phyloP scores from a whole-genome alignment of 2,888 invertebrate species.

The Lasioglossum calceatum region DNA sequence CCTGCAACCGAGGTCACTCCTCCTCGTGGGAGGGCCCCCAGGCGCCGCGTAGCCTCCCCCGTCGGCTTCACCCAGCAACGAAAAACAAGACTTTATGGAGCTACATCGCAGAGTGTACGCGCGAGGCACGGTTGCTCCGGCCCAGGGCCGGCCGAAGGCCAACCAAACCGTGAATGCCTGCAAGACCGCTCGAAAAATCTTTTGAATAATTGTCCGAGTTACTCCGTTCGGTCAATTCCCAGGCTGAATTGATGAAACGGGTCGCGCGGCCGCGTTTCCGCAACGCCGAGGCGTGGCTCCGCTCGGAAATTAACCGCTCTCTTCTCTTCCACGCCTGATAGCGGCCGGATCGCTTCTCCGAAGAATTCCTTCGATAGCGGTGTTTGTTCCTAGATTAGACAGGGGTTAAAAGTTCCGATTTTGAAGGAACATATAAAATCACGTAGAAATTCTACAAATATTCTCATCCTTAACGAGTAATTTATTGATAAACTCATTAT shows the following conservation, averaged over 20 bases:
- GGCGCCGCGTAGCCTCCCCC: conserved; percentile 81
- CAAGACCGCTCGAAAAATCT: conserved; percentile 42
- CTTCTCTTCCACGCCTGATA: neutral
- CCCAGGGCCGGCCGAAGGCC: conserved; percentile 64
- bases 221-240: conserved; percentile 35
- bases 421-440: too few species aligned
- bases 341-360: too few species aligned
- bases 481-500: too few species aligned
- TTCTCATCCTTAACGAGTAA: too few species aligned
- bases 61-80: conserved; percentile 69
- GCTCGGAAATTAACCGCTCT: conserved; percentile 14
- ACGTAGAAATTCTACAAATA: too few species aligned
- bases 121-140: conserved; percentile 60
- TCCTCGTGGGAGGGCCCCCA: conserved; percentile 84
- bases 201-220: conserved; percentile 55
- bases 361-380: too few species aligned
- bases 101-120: conserved; percentile 67
- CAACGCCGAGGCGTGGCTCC: conserved; percentile 1
- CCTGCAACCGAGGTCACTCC: conserved; percentile 81
- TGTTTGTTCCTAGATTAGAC: too few species aligned
- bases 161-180: conserved; percentile 54
- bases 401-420: too few species aligned
- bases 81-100: conserved; percentile 80
- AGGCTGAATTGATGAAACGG: conserved; percentile 13
- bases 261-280: neutral